Evolutionary conservation across 1,140 invertebrate genomes (phyloP), one percentile per base, ranked within the genome.

Genomic region (Hyposmocoma kahamanoa): DNA sequence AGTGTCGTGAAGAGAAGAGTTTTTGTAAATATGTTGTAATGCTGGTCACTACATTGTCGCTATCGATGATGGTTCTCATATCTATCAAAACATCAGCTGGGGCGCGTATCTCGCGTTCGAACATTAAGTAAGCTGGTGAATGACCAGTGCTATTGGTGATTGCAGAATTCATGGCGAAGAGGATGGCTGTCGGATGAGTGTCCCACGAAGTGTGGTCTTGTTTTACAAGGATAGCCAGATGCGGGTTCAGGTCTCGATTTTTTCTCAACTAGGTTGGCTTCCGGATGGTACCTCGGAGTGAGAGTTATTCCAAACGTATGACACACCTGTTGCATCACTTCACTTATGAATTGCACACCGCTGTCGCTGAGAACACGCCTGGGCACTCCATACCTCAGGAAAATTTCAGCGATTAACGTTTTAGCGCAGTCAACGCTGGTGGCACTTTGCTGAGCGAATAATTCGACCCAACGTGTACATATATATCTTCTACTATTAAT

Each of bases 141-240:
- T 62, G 77, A 4, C 71, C 73, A 0, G 85, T 87, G 0, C 67
- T 55, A 10, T 46, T 64, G 50, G 51, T 78, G 48, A 61, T 52
- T 0, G 72, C 78, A 1, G 82, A 79, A 42, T 87, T 87, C 48
- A 81, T 70, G 0, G 83, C 82, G 44, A 83, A 87, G 0, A 67
- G 54, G 3, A 87, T 58, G 6, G 71, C 63, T 0, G 67, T 48
- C 1, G 87, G 48, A 19, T 71, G 50, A 1, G 59, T 43, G 38
- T 76, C 64, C 81, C 84, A 88, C 0, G 48, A 43, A 2, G 32
- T 49, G 28, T 87, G 84, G 17, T 82, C 58, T 9, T 67, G 36
- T 1, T 49, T 45, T 1, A 82, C 58, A 20, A 71, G 56, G 1
- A 78, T 72, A 0, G 68, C 42, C 0, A 84, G 56, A 47, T 83